phyloP scores from a whole-genome alignment of 2,797 vertebrate species.

The Knipowitschia caucasica region DNA sequence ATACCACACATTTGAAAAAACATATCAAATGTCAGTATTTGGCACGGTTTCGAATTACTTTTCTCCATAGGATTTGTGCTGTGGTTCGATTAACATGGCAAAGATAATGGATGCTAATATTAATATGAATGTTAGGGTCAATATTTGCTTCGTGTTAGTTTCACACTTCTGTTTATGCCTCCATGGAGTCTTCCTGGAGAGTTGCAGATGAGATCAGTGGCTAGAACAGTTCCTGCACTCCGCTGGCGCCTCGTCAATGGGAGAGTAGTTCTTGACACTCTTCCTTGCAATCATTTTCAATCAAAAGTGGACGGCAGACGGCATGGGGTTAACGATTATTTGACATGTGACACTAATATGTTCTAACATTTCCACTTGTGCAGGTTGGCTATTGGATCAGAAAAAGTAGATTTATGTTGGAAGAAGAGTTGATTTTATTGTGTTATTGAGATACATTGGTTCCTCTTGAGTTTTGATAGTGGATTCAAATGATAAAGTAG shows the following conservation, averaged over 20 bases:
- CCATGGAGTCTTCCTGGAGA: background rate
- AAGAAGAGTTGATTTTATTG: conserved; percentile 13
- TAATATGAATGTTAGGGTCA: too few relatives aligned
- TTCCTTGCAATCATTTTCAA: background rate
- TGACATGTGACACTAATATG: conserved; percentile 4
- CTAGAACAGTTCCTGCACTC: background rate
- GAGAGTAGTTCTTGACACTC: conserved; percentile 2
- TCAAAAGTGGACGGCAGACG: background rate
- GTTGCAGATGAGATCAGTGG: background rate
- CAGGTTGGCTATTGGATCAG: background rate
- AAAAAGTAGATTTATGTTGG: background rate
- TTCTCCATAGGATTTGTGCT: too few relatives aligned
- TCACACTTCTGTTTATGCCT: background rate
- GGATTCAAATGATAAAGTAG: too few relatives aligned
- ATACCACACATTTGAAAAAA: too few relatives aligned
- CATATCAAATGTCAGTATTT: too few relatives aligned
- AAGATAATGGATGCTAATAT: too few relatives aligned
- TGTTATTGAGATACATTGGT: conserved; percentile 22
- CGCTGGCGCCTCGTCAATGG: conserved; percentile 1
- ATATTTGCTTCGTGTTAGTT: background rate
- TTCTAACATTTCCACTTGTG: background rate
- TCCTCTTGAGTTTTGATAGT: too few relatives aligned
- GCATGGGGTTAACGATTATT: conserved; percentile 3
- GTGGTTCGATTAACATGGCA: too few relatives aligned
- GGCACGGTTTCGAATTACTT: too few relatives aligned